phyloP scores from a whole-genome alignment of 2,797 vertebrate genomes.

The Smutsia temminckii region DNA sequence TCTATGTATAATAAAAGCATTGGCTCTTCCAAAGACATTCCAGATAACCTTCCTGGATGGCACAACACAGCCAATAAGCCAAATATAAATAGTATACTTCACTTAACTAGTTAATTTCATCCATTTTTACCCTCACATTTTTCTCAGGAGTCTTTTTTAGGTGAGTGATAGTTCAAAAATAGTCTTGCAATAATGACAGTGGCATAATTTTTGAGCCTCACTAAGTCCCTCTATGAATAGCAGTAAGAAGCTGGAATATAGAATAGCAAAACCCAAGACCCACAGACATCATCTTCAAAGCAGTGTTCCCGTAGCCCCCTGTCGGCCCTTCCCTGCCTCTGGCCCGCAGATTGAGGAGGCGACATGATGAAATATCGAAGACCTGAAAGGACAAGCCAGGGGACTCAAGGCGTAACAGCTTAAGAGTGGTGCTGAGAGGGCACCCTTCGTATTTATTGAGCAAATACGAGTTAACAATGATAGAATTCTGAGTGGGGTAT shows the following conservation, averaged over 20 bases:
- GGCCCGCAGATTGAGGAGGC: too few relatives aligned
- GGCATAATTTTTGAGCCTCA: background rate
- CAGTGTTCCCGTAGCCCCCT: background rate
- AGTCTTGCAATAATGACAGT: background rate
- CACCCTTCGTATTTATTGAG: too few relatives aligned
- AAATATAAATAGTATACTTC: background rate
- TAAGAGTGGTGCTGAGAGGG: too few relatives aligned
- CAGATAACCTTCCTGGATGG: background rate
- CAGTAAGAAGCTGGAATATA: background rate
- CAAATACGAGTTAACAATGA: too few relatives aligned
- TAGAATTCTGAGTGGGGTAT: too few relatives aligned
- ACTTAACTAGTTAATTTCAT: background rate
- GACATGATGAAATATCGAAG: too few relatives aligned
- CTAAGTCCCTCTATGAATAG: background rate
- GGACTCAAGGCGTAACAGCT: too few relatives aligned
- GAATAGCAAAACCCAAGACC: background rate
- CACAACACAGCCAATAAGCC: background rate
- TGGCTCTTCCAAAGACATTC: background rate
- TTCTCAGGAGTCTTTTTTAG: background rate
- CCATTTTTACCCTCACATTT: background rate
- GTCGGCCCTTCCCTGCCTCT: too few relatives aligned
- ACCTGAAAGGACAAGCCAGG: too few relatives aligned
- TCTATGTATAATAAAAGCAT: background rate
- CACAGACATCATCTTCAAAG: background rate
- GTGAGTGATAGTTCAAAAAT: background rate